Evolutionary conservation across 2,888 invertebrate genomes (phyloP), one percentile per base, ranked within the genome.

Genomic region (Chloroclystis v-ata): DNA sequence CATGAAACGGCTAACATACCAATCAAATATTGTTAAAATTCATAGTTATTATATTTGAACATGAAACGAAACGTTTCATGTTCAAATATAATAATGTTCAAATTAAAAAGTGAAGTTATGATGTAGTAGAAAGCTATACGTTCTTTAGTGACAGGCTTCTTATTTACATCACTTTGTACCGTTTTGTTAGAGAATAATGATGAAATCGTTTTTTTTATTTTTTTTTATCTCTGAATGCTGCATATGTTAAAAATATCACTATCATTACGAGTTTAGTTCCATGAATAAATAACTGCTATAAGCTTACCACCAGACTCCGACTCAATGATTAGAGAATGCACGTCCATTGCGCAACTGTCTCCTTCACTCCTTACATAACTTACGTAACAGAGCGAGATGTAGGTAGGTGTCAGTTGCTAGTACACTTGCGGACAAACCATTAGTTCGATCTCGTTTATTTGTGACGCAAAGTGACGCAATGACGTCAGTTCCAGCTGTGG

Each of bases 351-450:
- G 57, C 47, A 59, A 59, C 37, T 40, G 39, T 52, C 49, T 52
- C 48, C 29, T 33, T 50, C 49, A 28, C 38, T 38, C 49, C 26
- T 55, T 57, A 54, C 32, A 33, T 33, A 33, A 33, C 32, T 16
- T n/a, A 20, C 46, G 40, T 53, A 53, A 59, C 25, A 5, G 16
- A 38, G 54, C 50, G 54, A 56, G 49, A 56, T 50, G 56, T 43
- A 41, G 37, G 48, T 54, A 49, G 49, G 57, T 56, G 56, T 58
- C 57, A 52, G 28, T 49, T 49, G 49, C 46, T 37, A 30, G 47
- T 49, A 46, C 45, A 49, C 43, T 39, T 24, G 39, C 46, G 41
- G 24, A 37, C 46, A 47, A 46, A 28, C 44, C 26, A 40, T 49
- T 35, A 38, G 37, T 37, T 41, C 25, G 30, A 24, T 20, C 30